Conservation (phyloP, 2,888 invertebrate genomes). For the Erebia palarica region DNA sequence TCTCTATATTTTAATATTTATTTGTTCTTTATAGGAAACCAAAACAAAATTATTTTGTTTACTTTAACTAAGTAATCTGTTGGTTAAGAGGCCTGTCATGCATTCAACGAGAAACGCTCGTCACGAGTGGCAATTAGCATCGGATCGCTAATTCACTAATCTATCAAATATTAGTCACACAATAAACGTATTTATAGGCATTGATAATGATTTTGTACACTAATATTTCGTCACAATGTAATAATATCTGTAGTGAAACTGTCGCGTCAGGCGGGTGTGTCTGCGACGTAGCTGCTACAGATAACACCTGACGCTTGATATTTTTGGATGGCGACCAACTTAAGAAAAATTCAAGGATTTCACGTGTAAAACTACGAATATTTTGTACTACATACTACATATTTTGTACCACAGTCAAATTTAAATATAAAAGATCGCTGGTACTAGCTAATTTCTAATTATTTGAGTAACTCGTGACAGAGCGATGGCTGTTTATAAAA, state of each 20-base stretch:
- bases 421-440: too few relatives aligned
- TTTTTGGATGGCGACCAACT: constrained; percentile 48
- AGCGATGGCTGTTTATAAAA: not conserved
- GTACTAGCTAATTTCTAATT: constrained; percentile 4
- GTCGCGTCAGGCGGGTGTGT: constrained; percentile 72
- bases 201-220: constrained; percentile 32
- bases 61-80: constrained; percentile 12
- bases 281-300: constrained; percentile 54
- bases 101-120: constrained; percentile 23
- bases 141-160: constrained; percentile 17
- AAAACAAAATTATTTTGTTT: not conserved
- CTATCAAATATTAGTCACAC: constrained; percentile 30
- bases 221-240: constrained; percentile 52
- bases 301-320: constrained; percentile 57
- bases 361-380: not conserved
- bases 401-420: not conserved
- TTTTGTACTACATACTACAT: not conserved
- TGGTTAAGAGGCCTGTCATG: constrained; percentile 31
- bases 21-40: not conserved
- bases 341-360: constrained; percentile 40
- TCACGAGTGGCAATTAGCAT: constrained; percentile 27
- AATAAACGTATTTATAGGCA: constrained; percentile 23
- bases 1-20: not conserved
- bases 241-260: constrained; percentile 49
- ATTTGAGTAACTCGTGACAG: not conserved